Evolutionary conservation across 2,888 invertebrate species (phyloP), one percentile per base, ranked within the genome.

Genomic region (Panorpa germanica): DNA sequence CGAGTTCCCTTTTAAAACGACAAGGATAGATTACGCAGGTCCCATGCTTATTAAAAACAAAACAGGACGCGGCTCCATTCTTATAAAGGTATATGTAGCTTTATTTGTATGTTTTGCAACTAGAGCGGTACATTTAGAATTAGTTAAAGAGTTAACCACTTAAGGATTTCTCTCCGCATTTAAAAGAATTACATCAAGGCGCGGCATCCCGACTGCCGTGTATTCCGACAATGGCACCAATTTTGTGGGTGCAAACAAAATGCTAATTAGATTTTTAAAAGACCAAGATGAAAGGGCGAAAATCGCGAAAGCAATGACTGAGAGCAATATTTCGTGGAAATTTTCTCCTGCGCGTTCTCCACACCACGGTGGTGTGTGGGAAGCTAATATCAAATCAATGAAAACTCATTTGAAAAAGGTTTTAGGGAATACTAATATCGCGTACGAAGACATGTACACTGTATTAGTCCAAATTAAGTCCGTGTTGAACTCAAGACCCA

Each of bases 181-280:
- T 7, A 28, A 35, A n/a, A 30, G 47, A 5, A 45, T 48, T 17
- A 31, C 36, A 1, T 20, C 41, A 4, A 34, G 45, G 4, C 36
- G 44, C 18, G 47, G 45, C 6, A 14, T 39, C 4, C 40, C 39
- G 9, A 21, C 27, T 3, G 25, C 38, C 5, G 28, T 46, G 1
- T 43, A 38, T 31, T 38, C 39, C 27, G 47, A 48, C 25, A 43
- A 45, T 39, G 49, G 48, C 3, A 43, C 42, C 0, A 46, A 42
- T 19, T 45, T 48, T 25, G 30, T 40, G 4, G 47, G 47, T 5
- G 46, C 46, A 2, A 28, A 38, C 4, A 31, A 29, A n/a, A n/a
- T n/a, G n/a, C n/a, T n/a, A n/a, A n/a, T n/a, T n/a, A n/a, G n/a
- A n/a, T n/a, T n/a, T n/a, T n/a, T n/a, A n/a, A n/a, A n/a, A n/a